Evolutionary conservation across 1,140 invertebrate species (phyloP).

Genomic region (Drosophila miranda): DNA sequence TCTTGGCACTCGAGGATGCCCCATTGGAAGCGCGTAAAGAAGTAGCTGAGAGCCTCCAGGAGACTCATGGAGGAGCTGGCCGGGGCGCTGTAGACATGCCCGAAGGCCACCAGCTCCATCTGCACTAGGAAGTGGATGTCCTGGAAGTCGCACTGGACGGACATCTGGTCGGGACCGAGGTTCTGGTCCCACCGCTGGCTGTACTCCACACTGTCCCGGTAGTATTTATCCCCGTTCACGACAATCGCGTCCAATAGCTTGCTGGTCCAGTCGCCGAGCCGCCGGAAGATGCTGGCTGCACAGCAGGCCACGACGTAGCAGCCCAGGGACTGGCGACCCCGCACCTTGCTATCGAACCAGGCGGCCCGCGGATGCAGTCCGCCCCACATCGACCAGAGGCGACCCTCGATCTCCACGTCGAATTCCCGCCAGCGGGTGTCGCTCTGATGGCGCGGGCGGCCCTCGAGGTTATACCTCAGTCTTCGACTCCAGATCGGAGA

Average conservation of each 20-base stretch:
- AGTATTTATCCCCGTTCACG: conserved; percentile 83
- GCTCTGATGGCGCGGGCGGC: conserved; percentile 30
- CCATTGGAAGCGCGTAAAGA: conserved; percentile 83
- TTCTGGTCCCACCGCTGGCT: conserved; percentile 83
- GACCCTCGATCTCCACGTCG: conserved; percentile 84
- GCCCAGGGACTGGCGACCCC: conserved; percentile 83
- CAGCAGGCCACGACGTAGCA: conserved; percentile 83
- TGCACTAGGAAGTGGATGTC: conserved; percentile 83
- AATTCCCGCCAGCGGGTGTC: conserved; percentile 83
- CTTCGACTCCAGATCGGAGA: conserved; percentile 82
- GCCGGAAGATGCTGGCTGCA: conserved; percentile 83
- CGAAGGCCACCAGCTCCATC: conserved; percentile 83
- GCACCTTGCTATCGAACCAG: conserved; percentile 73
- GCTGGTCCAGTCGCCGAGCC: conserved; percentile 84
- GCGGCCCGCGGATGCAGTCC: conserved; percentile 83
- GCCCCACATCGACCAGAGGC: conserved; percentile 84
- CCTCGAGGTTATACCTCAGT: conserved; percentile 76
- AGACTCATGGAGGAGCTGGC: conserved; percentile 83
- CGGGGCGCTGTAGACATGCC: conserved; percentile 83
- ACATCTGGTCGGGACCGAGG: conserved; percentile 79
- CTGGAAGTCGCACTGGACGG: conserved; percentile 76
- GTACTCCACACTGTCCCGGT: conserved; percentile 82
- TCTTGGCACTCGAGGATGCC: conserved; percentile 83
- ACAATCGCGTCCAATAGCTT: conserved; percentile 84
- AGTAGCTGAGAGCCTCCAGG: conserved; percentile 83